Evolutionary conservation across 2,113 vertebrate genomes (phyloP).

Genomic region (Myocastor coypus): DNA sequence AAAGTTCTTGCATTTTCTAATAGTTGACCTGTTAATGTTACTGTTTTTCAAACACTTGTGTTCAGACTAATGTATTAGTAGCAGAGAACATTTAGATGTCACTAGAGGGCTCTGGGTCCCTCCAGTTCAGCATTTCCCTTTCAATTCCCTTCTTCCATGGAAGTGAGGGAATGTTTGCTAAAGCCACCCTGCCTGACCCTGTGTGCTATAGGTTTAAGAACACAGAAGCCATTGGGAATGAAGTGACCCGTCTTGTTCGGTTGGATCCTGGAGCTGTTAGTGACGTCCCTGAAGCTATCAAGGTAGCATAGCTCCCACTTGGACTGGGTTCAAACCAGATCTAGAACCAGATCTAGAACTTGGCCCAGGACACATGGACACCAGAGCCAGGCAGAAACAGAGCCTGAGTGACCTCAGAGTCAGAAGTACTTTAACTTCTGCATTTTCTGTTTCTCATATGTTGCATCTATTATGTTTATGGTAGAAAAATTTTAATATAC

Average conservation of each 20-base stretch:
- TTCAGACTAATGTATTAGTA: neutral
- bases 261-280: conserved; percentile 96
- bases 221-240: conserved; percentile 95
- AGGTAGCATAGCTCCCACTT: conserved; percentile 84
- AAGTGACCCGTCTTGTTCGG: conserved; percentile 96
- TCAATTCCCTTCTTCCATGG: too few species aligned
- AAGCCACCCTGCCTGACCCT: neutral
- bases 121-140: neutral
- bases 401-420: neutral
- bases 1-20: too few species aligned
- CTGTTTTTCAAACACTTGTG: neutral
- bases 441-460: neutral
- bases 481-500: neutral
- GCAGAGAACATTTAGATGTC: neutral
- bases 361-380: neutral
- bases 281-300: conserved; percentile 96
- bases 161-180: neutral
- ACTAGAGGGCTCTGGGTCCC: neutral
- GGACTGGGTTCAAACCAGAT: neutral
- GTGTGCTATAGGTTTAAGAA: conserved; percentile 93
- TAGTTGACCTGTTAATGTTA: neutral
- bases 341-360: neutral
- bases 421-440: neutral
- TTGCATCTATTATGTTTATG: neutral
- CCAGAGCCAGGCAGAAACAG: neutral